phyloP scores from a whole-genome alignment of 2,113 vertebrate species.

The Cheilinus undulatus region DNA sequence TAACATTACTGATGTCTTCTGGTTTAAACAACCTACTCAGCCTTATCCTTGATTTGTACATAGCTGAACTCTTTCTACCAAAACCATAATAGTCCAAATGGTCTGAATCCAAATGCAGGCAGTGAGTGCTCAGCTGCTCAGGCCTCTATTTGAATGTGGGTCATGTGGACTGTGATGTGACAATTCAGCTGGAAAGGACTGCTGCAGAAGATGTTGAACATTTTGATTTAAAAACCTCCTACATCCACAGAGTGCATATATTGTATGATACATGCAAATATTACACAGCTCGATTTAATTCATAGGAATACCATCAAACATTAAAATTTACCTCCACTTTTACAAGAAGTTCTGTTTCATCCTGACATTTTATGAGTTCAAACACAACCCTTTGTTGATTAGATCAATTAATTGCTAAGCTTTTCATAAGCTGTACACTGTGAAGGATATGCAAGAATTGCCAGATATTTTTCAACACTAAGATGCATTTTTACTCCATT shows the following conservation, averaged over 20 bases:
- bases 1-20: background rate
- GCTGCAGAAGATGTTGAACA: slow-evolving; percentile 1
- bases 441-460: too few species aligned
- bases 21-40: background rate
- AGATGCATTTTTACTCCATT: too few species aligned
- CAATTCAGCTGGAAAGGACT: slow-evolving; percentile 13
- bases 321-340: background rate
- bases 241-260: background rate
- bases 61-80: background rate
- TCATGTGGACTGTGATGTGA: background rate
- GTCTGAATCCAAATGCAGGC: slow-evolving; percentile 12
- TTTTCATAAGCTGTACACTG: too few species aligned
- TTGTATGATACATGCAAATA: background rate
- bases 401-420: too few species aligned
- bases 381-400: too few species aligned
- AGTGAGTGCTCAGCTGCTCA: background rate
- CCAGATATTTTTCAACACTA: too few species aligned
- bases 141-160: background rate
- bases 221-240: slow-evolving; percentile 6
- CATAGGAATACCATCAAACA: background rate
- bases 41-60: background rate
- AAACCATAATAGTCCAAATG: background rate
- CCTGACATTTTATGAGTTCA: background rate
- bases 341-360: too few species aligned
- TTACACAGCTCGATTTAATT: background rate